Conservation (phyloP, 2,113 vertebrate genomes). For the Girardinichthys multiradiatus region DNA sequence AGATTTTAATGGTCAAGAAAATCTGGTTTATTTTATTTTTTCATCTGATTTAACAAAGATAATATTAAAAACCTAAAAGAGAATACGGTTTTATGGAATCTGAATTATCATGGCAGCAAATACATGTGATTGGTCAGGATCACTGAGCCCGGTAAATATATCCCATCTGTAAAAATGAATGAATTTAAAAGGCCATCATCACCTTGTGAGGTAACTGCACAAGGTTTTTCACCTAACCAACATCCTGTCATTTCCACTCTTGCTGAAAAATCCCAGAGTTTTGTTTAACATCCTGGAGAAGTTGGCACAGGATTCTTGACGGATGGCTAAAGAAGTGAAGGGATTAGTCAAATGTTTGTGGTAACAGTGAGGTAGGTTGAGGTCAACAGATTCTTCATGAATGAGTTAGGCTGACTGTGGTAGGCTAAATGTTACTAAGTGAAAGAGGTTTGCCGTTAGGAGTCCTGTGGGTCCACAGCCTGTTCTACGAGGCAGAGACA, state of each 20-base stretch:
- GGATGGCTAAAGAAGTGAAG: not conserved
- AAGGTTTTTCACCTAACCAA: not conserved
- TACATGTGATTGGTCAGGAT: not conserved
- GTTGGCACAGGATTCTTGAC: not conserved
- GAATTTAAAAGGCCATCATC: not conserved
- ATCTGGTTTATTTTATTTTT: no score
- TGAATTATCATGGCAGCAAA: not conserved
- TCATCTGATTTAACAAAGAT: no score
- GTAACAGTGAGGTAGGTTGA: constrained; percentile 39
- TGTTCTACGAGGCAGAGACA: not conserved
- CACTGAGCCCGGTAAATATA: not conserved
- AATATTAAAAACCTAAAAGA: not conserved
- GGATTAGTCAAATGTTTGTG: constrained; percentile 14
- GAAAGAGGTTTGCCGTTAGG: constrained; percentile 18
- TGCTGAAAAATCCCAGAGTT: not conserved
- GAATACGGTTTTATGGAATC: not conserved
- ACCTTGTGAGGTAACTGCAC: not conserved
- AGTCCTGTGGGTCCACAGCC: constrained; percentile 23
- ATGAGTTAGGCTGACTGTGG: constrained; percentile 45
- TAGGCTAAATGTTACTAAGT: constrained; percentile 33
- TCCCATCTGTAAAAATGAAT: not conserved
- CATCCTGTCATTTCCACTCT: constrained; percentile 16
- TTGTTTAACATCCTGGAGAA: not conserved
- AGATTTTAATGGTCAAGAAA: no score
- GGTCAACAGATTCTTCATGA: constrained; percentile 13